phyloP scores from a whole-genome alignment of 2,888 invertebrate genomes.

The Cryptops parisi region DNA sequence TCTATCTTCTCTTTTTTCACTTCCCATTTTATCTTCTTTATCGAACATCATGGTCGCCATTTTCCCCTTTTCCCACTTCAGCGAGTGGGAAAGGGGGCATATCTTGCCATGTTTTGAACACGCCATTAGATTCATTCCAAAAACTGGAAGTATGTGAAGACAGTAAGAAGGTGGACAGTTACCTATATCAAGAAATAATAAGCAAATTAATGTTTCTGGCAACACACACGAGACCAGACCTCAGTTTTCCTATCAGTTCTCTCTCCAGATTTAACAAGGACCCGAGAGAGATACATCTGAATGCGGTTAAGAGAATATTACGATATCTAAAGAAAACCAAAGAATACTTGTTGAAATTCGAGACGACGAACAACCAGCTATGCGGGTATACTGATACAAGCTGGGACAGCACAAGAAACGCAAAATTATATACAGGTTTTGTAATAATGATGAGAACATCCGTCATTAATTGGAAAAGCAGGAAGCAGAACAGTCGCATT shows the following conservation, averaged over 20 bases:
- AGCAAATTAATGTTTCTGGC: slow-evolving; percentile 18
- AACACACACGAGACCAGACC: slow-evolving; percentile 19
- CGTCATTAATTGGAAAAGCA: not conserved
- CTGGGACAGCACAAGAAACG: not conserved
- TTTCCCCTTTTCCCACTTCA: too few relatives aligned
- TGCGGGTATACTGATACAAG: not conserved
- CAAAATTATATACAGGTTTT: not conserved
- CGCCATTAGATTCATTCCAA: slow-evolving; percentile 7
- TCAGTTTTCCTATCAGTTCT: slow-evolving; percentile 16
- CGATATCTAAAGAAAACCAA: slow-evolving; percentile 16
- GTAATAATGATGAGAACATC: not conserved
- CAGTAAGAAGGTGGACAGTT: too few relatives aligned
- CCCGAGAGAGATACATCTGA: slow-evolving; percentile 17
- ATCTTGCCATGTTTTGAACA: slow-evolving; percentile 15
- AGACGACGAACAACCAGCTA: not conserved
- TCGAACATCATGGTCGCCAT: too few relatives aligned
- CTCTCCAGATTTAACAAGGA: not conserved
- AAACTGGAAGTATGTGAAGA: too few relatives aligned
- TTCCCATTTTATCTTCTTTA: too few relatives aligned
- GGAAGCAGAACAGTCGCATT: not conserved
- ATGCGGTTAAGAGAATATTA: slow-evolving; percentile 18
- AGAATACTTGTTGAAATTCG: not conserved
- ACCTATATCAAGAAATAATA: slow-evolving; percentile 12
- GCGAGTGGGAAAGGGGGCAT: too few relatives aligned
- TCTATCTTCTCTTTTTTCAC: too few relatives aligned